A percentile compares a stretch with the other conserved stretches of the same genome.
These are phyloP conservation scores for Trachemys scripta DNA, from an alignment of 2,113 vertebrate species.

Conservation along the genomic window DNA sequence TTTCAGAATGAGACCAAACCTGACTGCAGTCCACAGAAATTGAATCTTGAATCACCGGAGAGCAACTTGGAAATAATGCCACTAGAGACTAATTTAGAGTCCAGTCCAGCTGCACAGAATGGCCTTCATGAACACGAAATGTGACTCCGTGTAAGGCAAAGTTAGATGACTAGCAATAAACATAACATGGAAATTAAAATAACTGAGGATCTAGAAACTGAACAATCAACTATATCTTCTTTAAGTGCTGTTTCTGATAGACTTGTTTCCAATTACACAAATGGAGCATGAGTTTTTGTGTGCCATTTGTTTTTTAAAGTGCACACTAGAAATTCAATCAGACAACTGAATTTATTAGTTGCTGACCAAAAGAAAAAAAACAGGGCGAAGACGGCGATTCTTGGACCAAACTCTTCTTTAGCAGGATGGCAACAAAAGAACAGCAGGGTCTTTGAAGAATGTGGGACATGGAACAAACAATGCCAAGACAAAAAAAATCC, in stretches of 20 bases:
- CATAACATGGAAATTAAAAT: neutral
- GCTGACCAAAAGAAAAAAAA: neutral
- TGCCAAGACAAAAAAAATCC: conserved; percentile 25
- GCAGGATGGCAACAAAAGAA: conserved; percentile 63
- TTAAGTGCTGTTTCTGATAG: conserved; percentile 12
- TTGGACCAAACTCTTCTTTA: conserved; percentile 60
- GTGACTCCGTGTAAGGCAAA: conserved; percentile 63
- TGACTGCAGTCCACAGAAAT: neutral
- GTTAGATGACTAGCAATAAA: neutral
- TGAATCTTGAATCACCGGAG: neutral
- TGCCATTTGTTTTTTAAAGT: conserved; percentile 14
- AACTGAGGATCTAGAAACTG: neutral
- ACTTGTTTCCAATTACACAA: conserved; percentile 47
- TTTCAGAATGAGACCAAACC: conserved; percentile 62
- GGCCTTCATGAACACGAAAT: conserved; percentile 73
- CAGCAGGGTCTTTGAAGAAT: conserved; percentile 55
- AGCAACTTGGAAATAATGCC: neutral
- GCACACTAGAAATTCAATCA: conserved; percentile 63
- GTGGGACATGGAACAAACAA: conserved; percentile 15
- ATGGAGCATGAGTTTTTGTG: neutral
- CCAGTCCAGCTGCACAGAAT: neutral
- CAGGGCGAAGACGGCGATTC: neutral
- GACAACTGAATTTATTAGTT: conserved; percentile 60
- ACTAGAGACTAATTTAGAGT: neutral
- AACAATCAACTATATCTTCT: neutral